These are phyloP conservation scores for Macrotrachela quadricornifera DNA, from an alignment of 1,140 invertebrate genomes.

Conservation along the genomic window DNA sequence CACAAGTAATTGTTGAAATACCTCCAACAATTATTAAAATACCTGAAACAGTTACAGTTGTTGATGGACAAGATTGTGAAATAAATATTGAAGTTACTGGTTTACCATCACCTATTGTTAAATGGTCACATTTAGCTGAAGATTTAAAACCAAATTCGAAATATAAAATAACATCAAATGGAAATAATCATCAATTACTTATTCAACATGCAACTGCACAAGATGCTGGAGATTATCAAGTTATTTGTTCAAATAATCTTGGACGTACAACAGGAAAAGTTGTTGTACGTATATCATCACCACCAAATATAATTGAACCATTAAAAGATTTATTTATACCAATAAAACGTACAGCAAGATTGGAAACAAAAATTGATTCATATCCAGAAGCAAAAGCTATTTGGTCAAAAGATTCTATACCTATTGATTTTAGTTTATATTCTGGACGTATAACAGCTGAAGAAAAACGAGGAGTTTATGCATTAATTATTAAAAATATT, in stretches of 20 bases:
- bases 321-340: no score
- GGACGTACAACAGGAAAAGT: no score
- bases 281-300: no score
- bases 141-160: not conserved
- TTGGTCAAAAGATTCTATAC: slow-evolving; percentile 21
- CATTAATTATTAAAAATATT: slow-evolving; percentile 10
- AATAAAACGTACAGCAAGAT: not conserved
- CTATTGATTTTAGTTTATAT: slow-evolving; percentile 18
- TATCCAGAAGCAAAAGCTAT: slow-evolving; percentile 18
- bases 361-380: slow-evolving; percentile 7
- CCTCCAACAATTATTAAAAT: no score
- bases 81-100: not conserved
- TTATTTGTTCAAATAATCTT: slow-evolving; percentile 17
- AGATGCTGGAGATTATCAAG: slow-evolving; percentile 61
- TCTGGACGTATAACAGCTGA: not conserved
- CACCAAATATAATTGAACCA: no score
- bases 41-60: no score
- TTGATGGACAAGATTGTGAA: no score
- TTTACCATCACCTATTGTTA: slow-evolving; percentile 6
- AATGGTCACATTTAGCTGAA: not conserved
- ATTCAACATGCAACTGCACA: slow-evolving; percentile 37
- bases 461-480: slow-evolving; percentile 6
- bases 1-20: no score
- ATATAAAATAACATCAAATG: not conserved
- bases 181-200: not conserved